Evolutionary conservation across 2,797 vertebrate genomes (phyloP), one percentile per base, ranked within the genome.

Genomic region (Alcedo quadribrachys): DNA sequence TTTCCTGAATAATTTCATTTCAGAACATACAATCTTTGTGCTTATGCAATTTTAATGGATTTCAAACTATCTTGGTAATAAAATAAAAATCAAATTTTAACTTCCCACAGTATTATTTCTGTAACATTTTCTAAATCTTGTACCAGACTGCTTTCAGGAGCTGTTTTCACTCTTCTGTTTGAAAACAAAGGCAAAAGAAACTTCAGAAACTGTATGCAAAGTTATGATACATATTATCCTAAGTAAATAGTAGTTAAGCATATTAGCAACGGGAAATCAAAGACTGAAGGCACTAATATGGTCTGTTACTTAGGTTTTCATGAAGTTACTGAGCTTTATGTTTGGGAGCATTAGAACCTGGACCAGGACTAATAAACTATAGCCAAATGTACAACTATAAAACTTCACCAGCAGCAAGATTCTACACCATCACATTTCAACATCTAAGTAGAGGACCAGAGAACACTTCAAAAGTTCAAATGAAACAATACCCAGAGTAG

Each of bases 401-500:
- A 81, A 48, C 40, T 11, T 15, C 21, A 35, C 19, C 5, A 24
- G n/a, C 81, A 53, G 11, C 10, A 76, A 84, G 9, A 30, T 61
- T 54, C 61, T 35, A 42, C 16, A 43, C 4, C 37, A 43, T 7
- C 24, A 22, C 24, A 20, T 2, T 42, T 16, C 46, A 43, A 76
- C 55, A 51, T 22, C 16, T 21, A 32, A 12, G 16, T 0, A 73
- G 4, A 6, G 19, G 19, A 68, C 8, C 20, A 42, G 4, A 55
- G 20, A 15, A 42, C 4, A 17, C 50, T 27, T 32, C 19, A 42
- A 15, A 53, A 35, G 9, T 50, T 42, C 12, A 46, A 8, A 9
- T 3, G 4, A 53, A 78, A 43, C 13, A 77, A 54, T 4, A 42
- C 0, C 5, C 2, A 19, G 11, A 68, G 9, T 1, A 57, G 11